A percentile compares a stretch with the other conserved stretches of the same genome.
Conservation (phyloP, 37 sponge, comb jelly and placozoan species). For the Spongilla lacustris region DNA sequence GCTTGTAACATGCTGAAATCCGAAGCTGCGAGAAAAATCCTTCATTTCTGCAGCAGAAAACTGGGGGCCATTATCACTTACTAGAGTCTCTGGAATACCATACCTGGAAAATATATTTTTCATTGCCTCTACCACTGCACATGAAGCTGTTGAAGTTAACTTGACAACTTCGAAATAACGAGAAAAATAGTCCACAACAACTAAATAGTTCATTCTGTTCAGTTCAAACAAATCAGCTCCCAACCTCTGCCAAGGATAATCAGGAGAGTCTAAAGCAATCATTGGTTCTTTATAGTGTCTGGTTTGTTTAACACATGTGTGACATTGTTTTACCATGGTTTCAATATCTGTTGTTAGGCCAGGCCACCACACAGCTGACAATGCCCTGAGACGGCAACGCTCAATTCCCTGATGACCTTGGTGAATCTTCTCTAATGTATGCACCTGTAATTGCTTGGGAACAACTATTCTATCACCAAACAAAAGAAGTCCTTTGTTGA, state of each 20-base stretch:
- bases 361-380: constrained; percentile 38
- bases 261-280: not conserved
- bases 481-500: constrained; percentile 19
- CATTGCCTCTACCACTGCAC: not conserved
- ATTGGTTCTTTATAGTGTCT: not conserved
- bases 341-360: constrained; percentile 16
- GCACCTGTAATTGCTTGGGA: constrained; percentile 11
- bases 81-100: not conserved
- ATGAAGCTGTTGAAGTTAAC: not conserved
- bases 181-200: not conserved
- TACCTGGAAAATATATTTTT: not conserved
- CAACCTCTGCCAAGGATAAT: not conserved
- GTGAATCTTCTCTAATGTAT: constrained; percentile 29
- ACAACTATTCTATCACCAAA: constrained; percentile 14
- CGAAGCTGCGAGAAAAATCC: not conserved
- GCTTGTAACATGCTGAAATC: not conserved
- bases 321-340: constrained; percentile 6
- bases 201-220: not conserved
- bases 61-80: not conserved
- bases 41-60: not conserved
- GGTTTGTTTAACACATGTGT: not conserved
- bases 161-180: not conserved
- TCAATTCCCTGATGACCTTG: constrained; percentile 29
- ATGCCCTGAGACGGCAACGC: not conserved
- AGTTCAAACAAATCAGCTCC: not conserved